A percentile compares a stretch with the other conserved stretches of the same genome.
Conservation (phyloP, 2,888 invertebrate species). For the Merodon equestris region DNA sequence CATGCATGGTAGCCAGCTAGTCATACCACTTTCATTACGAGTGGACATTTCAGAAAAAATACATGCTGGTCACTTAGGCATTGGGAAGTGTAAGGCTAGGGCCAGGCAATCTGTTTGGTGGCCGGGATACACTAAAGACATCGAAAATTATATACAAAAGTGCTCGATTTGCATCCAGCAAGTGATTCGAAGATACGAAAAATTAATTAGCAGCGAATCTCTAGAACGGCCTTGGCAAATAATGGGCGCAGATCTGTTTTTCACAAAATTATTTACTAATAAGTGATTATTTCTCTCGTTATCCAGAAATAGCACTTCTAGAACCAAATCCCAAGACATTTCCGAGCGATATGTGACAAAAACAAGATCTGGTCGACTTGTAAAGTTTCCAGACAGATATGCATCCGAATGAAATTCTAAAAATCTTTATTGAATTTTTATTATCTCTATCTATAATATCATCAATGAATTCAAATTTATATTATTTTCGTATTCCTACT, state of each 20-base stretch:
- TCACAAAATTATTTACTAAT: too few species aligned
- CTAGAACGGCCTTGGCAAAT: slow-evolving; percentile 26
- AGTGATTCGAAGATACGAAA: slow-evolving; percentile 9
- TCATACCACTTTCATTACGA: neutral
- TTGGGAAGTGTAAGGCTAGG: slow-evolving; percentile 16
- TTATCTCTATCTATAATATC: too few species aligned
- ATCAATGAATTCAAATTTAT: too few species aligned
- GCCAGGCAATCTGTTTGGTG: slow-evolving; percentile 21
- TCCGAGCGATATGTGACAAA: too few species aligned
- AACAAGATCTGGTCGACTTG: too few species aligned
- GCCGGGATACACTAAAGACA: slow-evolving; percentile 29
- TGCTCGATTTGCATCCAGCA: slow-evolving; percentile 37
- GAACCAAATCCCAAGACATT: slow-evolving; percentile 10
- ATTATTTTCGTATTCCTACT: too few species aligned
- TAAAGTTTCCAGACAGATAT: too few species aligned
- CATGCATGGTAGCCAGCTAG: too few species aligned
- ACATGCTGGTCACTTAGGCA: slow-evolving; percentile 4
- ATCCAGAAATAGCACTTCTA: too few species aligned
- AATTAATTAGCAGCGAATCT: neutral
- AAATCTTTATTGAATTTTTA: too few species aligned
- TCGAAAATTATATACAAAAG: slow-evolving; percentile 29
- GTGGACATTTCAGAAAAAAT: slow-evolving; percentile 9
- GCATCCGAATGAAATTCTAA: too few species aligned
- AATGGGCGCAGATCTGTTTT: slow-evolving; percentile 15
- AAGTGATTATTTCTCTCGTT: too few species aligned